phyloP scores from a whole-genome alignment of 2,888 invertebrate genomes.

The Macaria notata region DNA sequence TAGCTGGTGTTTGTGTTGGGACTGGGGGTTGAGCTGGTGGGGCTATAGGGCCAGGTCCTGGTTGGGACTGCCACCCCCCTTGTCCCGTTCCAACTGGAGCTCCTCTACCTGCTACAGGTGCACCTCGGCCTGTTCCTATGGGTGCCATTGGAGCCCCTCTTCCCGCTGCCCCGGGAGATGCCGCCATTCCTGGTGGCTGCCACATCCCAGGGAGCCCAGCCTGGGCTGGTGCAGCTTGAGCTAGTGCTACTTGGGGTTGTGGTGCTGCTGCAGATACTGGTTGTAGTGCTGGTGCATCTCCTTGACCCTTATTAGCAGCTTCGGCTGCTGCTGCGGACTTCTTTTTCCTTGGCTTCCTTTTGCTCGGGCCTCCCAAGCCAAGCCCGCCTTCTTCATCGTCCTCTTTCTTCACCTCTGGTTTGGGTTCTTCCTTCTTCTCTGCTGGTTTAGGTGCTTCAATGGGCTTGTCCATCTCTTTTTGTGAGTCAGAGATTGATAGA shows the following conservation, averaged over 20 bases:
- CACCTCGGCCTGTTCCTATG: background rate
- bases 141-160: background rate
- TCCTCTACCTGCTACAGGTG: background rate
- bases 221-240: background rate
- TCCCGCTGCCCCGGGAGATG: background rate
- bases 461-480: background rate
- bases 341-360: slow-evolving; percentile 34
- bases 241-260: no score
- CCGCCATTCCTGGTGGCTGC: no score
- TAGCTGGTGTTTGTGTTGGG: background rate
- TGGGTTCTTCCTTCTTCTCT: slow-evolving; percentile 2
- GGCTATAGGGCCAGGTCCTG: background rate
- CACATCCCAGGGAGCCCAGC: background rate
- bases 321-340: slow-evolving; percentile 19
- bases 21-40: background rate
- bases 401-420: slow-evolving; percentile 25
- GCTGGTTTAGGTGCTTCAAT: slow-evolving; percentile 4
- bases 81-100: background rate
- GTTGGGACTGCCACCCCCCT: no score
- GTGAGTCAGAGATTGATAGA: background rate
- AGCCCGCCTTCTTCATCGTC: slow-evolving; percentile 35
- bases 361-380: slow-evolving; percentile 27
- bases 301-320: slow-evolving; percentile 6
- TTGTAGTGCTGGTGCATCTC: background rate
- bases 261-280: background rate